These are phyloP conservation scores for Pristionchus pacificus DNA, from an alignment of 1,140 invertebrate species.

Conservation along the genomic window DNA sequence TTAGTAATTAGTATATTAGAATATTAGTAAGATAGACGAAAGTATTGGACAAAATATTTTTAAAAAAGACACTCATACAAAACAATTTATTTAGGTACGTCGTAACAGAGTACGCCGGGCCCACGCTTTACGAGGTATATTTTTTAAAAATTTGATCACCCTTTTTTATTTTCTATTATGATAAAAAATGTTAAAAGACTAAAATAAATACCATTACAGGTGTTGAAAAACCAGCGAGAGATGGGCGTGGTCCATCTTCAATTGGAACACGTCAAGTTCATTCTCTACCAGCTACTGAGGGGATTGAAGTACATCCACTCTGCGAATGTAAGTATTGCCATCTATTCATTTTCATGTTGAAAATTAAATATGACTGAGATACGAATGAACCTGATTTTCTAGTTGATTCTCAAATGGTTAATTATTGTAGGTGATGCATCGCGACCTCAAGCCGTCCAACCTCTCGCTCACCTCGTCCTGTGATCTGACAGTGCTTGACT, in stretches of 20 bases:
- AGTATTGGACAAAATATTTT: too few relatives aligned
- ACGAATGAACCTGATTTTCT: too few relatives aligned
- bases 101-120: slow-evolving; percentile 50
- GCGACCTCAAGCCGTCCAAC: slow-evolving; percentile 52
- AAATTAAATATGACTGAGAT: too few relatives aligned
- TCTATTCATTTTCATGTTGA: slow-evolving; percentile 20
- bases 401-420: neutral
- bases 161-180: too few relatives aligned
- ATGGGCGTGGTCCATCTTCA: slow-evolving; percentile 32
- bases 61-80: neutral
- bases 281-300: slow-evolving; percentile 52
- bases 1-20: too few relatives aligned
- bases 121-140: slow-evolving; percentile 41
- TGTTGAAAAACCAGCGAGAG: slow-evolving; percentile 43
- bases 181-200: too few relatives aligned
- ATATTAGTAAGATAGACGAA: too few relatives aligned
- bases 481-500: slow-evolving; percentile 53
- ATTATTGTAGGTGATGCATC: slow-evolving; percentile 48
- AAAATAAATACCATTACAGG: too few relatives aligned
- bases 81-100: slow-evolving; percentile 46
- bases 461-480: slow-evolving; percentile 45
- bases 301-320: slow-evolving; percentile 56
- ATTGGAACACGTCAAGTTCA: slow-evolving; percentile 50
- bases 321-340: slow-evolving; percentile 42
- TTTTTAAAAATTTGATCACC: too few relatives aligned